Percentiles rank a stretch among this genome's conserved stretches.
These are phyloP conservation scores for Pogonomyrmex californicus DNA, from an alignment of 1,140 invertebrate species.

Conservation along the genomic window DNA sequence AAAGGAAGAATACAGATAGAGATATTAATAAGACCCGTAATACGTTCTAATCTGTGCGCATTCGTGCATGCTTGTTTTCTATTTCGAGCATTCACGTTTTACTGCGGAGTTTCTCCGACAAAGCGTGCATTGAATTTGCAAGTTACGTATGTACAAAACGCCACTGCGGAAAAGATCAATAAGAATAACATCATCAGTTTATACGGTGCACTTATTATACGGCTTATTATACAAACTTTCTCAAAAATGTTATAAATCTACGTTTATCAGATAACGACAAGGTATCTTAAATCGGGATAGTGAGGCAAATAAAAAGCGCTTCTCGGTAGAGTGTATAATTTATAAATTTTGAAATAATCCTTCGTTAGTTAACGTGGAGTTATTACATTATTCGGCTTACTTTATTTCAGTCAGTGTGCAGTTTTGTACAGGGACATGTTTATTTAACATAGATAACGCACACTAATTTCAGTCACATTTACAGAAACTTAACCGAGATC, in stretches of 20 bases:
- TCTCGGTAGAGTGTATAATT: conserved; percentile 19
- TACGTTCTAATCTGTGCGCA: not conserved
- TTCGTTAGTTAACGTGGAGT: not conserved
- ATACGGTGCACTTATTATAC: conserved; percentile 8
- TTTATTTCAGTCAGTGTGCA: not conserved
- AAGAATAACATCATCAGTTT: not conserved
- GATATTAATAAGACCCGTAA: not conserved
- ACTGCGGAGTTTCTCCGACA: conserved; percentile 25
- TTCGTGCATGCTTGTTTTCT: conserved; percentile 7
- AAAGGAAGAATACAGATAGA: not conserved
- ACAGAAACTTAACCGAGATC: not conserved
- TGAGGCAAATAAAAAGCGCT: conserved; percentile 15
- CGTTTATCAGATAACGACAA: conserved; percentile 68
- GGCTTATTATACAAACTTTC: conserved; percentile 22
- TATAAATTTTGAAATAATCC: conserved; percentile 27
- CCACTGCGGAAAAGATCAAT: conserved; percentile 4
- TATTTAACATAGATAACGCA: not conserved
- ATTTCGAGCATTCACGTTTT: not conserved
- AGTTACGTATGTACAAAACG: not conserved
- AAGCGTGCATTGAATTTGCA: conserved; percentile 43
- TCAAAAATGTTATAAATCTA: conserved; percentile 35
- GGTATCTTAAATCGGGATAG: conserved; percentile 19
- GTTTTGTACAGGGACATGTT: not conserved
- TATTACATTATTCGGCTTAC: not conserved
- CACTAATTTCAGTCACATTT: not conserved